Base-by-base conservation (phyloP, 1,140 invertebrate species). In the Sminthurides bifidus region DNA sequence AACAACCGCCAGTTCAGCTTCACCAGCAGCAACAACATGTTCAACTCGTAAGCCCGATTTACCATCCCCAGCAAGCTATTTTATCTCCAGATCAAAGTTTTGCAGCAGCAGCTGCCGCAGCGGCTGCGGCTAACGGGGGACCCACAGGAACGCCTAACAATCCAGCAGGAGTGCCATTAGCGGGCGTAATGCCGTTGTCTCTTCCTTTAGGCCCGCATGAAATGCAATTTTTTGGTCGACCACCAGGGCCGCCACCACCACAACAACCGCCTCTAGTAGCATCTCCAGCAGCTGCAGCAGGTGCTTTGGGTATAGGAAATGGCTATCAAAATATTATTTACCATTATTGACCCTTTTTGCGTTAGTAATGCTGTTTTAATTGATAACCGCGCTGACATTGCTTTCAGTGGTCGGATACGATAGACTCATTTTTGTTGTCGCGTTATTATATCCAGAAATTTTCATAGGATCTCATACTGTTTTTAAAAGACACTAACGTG, bases 271-370 rank as follows among this genome's bases (percentile, higher is more conserved):
- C 45, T 51, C n/a, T 50, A 46, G 41, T 37, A 31, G 30, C 45
- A 3, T 48, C 33, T 24, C 33, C 49, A 49, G 41, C 27, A 19
- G 40, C 40, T 19, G 44, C 44, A 27, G 44, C 44, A 15, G 44
- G 10, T 26, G 44, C 15, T 51, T 48, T 44, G 17, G 46, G n/a
- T 37, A n/a, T 56, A 38, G 17, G 15, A 29, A 56, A 56, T 41
- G 54, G 54, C 27, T 56, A 50, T 38, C 54, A 56, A 50, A 56
- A 56, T 51, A 37, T 56, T 33, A 31, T 56, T 35, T 56, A 56
- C 35, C 54, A 56, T 43, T 56, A 56, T 56, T 56, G 45, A 56
- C 54, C 35, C n/a, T n/a, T n/a, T n/a, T n/a, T n/a, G n/a, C n/a
- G n/a, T n/a, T n/a, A n/a, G n/a, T n/a, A n/a, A n/a, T n/a, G n/a